These are phyloP conservation scores for Cygnus buccinator DNA, from an alignment of 2,113 vertebrate genomes.

Conservation along the genomic window DNA sequence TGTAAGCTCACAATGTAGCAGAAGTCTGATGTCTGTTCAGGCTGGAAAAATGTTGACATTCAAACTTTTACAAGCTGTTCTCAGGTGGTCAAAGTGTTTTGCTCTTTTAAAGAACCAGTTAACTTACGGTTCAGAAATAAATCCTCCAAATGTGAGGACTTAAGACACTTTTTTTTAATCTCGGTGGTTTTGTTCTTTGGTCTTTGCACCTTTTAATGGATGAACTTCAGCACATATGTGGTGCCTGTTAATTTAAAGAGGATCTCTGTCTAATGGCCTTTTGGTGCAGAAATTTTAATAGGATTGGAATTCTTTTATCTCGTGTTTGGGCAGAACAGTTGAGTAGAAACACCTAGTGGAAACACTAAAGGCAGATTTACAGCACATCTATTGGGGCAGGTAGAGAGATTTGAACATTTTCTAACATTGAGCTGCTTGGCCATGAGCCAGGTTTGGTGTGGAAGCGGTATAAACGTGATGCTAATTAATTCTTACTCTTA, in stretches of 20 bases:
- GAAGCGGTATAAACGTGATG: not conserved
- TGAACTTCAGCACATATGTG: not conserved
- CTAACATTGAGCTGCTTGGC: not conserved
- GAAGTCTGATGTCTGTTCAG: not conserved
- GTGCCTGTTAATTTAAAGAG: not conserved
- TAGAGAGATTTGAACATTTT: not conserved
- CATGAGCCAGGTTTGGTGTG: not conserved
- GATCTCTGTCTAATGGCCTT: not conserved
- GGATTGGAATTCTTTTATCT: not conserved
- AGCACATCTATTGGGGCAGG: not conserved
- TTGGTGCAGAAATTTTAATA: not conserved
- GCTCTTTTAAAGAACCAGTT: not conserved
- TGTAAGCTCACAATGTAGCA: not conserved
- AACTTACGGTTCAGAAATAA: not conserved
- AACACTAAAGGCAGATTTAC: not conserved
- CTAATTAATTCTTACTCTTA: not conserved
- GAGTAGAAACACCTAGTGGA: not conserved
- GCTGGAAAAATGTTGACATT: not conserved
- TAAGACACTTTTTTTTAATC: not conserved
- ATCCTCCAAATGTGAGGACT: not conserved
- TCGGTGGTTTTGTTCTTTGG: not conserved
- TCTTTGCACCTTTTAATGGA: not conserved
- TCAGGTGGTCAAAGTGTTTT: not conserved
- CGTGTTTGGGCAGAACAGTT: fast-evolving
- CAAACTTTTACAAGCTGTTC: not conserved